phyloP scores from a whole-genome alignment of 37 sponge, comb jelly and placozoan species.

The Halichondria panicea region DNA sequence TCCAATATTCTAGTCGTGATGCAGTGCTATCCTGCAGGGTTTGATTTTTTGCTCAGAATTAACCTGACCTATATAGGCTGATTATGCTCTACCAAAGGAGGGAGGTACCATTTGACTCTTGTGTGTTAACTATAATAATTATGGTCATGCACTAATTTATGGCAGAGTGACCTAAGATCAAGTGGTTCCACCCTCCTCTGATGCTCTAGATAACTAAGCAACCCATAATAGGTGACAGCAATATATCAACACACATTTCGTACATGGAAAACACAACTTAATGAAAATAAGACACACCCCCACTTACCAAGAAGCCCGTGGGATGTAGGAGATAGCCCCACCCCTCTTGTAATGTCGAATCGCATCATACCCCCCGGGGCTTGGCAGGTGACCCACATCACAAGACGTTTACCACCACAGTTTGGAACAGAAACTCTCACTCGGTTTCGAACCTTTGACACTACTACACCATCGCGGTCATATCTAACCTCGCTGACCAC shows the following conservation, averaged over 20 bases:
- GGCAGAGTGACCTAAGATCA: too few relatives aligned
- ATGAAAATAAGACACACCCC: too few relatives aligned
- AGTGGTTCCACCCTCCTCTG: too few relatives aligned
- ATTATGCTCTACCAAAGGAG: too few relatives aligned
- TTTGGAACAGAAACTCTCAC: slow-evolving; percentile 51
- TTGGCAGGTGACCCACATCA: slow-evolving; percentile 47
- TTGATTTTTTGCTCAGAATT: neutral
- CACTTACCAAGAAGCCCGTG: slow-evolving; percentile 61
- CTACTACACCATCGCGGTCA: neutral
- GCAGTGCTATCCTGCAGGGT: too few relatives aligned
- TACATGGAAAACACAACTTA: too few relatives aligned
- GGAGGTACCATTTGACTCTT: neutral
- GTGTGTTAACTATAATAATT: neutral
- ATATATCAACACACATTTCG: too few relatives aligned
- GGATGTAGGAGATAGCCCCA: slow-evolving; percentile 42
- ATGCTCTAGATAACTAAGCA: too few relatives aligned
- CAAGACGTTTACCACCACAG: slow-evolving; percentile 34
- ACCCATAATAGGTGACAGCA: neutral
- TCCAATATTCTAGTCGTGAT: too few relatives aligned
- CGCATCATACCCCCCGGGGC: neutral
- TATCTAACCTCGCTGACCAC: neutral
- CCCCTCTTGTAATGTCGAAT: slow-evolving; percentile 41
- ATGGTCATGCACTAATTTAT: neutral
- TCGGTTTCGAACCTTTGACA: slow-evolving; percentile 11
- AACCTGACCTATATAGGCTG: too few relatives aligned